Evolutionary conservation across 2,113 vertebrate species (phyloP).

Genomic region (Chloebia gouldiae): DNA sequence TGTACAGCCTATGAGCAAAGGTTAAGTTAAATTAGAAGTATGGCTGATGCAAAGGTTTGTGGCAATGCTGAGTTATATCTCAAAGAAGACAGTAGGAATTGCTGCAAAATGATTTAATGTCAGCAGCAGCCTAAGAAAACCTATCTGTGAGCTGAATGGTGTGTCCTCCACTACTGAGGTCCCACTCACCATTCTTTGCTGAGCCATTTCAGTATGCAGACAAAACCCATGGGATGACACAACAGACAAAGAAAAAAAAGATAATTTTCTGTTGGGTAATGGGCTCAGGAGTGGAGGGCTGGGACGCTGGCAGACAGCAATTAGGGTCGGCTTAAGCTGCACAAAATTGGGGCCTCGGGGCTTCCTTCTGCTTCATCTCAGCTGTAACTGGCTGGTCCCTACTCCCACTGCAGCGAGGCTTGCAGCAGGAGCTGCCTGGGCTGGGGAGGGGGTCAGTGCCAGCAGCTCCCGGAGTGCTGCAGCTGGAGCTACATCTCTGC

Average conservation of each 20-base stretch:
- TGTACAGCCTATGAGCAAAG: not conserved
- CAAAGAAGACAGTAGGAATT: not conserved
- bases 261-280: not conserved
- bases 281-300: not conserved
- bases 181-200: not conserved
- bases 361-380: not conserved
- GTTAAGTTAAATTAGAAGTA: not conserved
- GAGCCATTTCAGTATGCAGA: not conserved
- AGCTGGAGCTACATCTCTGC: not conserved
- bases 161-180: not conserved
- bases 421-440: not conserved
- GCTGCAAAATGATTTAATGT: not conserved
- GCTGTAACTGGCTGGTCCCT: not conserved
- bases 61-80: not conserved
- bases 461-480: not conserved
- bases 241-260: not conserved
- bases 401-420: rapidly evolving
- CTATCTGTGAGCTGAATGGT: not conserved
- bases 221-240: not conserved
- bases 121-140: not conserved
- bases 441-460: not conserved
- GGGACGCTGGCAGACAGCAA: not conserved
- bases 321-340: not conserved
- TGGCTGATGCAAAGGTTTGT: not conserved
- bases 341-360: rapidly evolving